These are phyloP conservation scores for Scaptodrosophila latifasciaeformis DNA, from an alignment of 2,888 invertebrate species.

Conservation along the genomic window DNA sequence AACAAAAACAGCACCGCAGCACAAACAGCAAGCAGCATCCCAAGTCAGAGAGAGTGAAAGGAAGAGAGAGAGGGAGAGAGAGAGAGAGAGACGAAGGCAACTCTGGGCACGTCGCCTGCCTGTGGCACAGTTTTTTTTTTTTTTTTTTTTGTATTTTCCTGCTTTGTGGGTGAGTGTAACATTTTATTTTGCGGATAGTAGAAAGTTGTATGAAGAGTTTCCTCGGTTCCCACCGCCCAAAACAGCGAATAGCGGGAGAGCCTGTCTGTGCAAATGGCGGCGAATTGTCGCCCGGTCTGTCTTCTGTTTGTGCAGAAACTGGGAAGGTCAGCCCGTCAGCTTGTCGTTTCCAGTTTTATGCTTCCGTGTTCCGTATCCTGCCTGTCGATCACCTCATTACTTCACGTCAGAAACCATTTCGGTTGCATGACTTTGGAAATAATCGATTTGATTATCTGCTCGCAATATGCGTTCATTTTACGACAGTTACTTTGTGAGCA, in stretches of 20 bases:
- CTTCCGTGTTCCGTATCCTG: conserved; percentile 27
- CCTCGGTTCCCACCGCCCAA: not conserved
- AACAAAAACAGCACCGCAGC: not conserved
- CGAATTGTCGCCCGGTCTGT: conserved; percentile 4
- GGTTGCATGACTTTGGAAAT: conserved; percentile 54
- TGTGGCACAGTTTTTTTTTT: conserved; percentile 12
- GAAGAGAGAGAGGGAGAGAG: not conserved
- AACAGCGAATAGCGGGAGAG: no score
- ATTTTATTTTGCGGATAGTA: conserved; percentile 39
- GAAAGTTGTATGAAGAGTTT: conserved; percentile 64
- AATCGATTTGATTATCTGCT: conserved; percentile 41
- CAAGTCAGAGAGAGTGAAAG: not conserved
- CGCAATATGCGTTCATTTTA: not conserved
- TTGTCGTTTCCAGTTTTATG: conserved; percentile 10
- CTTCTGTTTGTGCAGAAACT: no score
- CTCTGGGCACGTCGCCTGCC: not conserved
- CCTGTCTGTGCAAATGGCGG: no score
- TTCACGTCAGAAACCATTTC: conserved; percentile 41
- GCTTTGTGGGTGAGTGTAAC: not conserved
- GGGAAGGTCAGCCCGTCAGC: conserved; percentile 25
- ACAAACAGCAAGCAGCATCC: no score
- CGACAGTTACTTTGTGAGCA: conserved; percentile 13
- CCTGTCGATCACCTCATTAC: conserved; percentile 17
- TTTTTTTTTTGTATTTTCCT: conserved; percentile 26
- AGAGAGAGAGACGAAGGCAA: not conserved